phyloP scores from a whole-genome alignment of 1,140 invertebrate genomes.

The Goniozus legneri region DNA sequence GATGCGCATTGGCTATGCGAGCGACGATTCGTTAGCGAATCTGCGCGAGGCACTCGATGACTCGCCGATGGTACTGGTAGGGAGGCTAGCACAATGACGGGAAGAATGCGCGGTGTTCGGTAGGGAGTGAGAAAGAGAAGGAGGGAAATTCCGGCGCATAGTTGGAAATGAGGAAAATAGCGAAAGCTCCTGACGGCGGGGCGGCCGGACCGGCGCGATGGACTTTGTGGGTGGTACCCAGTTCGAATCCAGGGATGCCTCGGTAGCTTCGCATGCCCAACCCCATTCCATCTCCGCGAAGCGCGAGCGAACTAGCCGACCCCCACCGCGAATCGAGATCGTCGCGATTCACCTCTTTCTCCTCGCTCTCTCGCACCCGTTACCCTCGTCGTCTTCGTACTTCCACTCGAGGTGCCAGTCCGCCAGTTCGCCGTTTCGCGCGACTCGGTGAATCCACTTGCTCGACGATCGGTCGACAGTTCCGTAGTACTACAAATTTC shows the following conservation, averaged over 20 bases:
- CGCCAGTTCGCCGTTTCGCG: constrained; percentile 29
- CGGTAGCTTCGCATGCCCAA: constrained; percentile 40
- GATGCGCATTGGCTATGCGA: too few species aligned
- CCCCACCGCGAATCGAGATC: constrained; percentile 17
- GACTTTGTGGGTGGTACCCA: constrained; percentile 53
- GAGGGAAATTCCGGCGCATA: constrained; percentile 15
- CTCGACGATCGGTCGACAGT: constrained; percentile 20
- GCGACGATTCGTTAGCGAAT: constrained; percentile 23
- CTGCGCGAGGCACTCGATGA: constrained; percentile 25
- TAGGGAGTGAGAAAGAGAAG: too few species aligned
- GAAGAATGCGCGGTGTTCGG: too few species aligned
- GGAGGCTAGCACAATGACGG: constrained; percentile 25
- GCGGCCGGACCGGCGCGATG: constrained; percentile 53
- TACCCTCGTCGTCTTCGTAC: background rate
- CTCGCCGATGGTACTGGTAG: constrained; percentile 16
- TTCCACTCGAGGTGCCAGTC: constrained; percentile 26
- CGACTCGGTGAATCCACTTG: constrained; percentile 30
- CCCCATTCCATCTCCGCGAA: constrained; percentile 29
- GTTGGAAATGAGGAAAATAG: constrained; percentile 40
- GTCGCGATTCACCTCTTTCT: constrained; percentile 17
- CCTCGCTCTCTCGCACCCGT: background rate
- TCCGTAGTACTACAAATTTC: too few species aligned
- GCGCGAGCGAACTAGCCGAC: constrained; percentile 25
- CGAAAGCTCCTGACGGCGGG: constrained; percentile 33
- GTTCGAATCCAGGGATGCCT: constrained; percentile 46